These are phyloP conservation scores for Lamellibrachia luymesi DNA, from an alignment of 1,140 invertebrate species.

Conservation along the genomic window DNA sequence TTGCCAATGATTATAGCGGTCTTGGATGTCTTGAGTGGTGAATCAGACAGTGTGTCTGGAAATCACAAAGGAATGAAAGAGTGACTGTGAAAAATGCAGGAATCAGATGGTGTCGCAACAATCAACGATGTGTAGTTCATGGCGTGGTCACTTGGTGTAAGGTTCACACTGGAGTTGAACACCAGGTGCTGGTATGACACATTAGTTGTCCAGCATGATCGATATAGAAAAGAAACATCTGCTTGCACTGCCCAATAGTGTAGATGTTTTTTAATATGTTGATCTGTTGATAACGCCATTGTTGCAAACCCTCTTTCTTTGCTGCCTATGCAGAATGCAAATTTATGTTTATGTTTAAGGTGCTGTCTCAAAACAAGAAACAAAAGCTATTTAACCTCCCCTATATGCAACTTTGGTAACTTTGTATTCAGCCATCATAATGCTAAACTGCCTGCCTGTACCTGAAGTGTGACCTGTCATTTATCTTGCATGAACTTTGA, in stretches of 20 bases:
- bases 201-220: neutral
- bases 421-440: too few species aligned
- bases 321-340: neutral
- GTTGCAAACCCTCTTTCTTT: neutral
- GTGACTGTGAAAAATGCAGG: neutral
- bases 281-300: neutral
- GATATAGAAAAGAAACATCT: neutral
- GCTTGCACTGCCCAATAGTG: neutral
- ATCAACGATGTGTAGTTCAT: neutral
- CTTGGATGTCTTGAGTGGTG: too few species aligned
- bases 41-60: neutral
- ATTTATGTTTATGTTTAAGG: too few species aligned
- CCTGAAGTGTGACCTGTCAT: too few species aligned
- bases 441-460: too few species aligned
- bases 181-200: neutral
- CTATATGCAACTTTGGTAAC: too few species aligned
- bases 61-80: neutral
- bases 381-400: too few species aligned
- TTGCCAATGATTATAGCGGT: neutral
- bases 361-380: too few species aligned
- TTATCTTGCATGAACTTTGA: too few species aligned
- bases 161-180: neutral
- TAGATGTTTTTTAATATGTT: neutral
- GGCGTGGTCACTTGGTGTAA: neutral
- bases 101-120: too few species aligned